Evolutionary conservation across 2,888 invertebrate species (phyloP), one percentile per base, ranked within the genome.

Genomic region (Alviniconcha strummeri): DNA sequence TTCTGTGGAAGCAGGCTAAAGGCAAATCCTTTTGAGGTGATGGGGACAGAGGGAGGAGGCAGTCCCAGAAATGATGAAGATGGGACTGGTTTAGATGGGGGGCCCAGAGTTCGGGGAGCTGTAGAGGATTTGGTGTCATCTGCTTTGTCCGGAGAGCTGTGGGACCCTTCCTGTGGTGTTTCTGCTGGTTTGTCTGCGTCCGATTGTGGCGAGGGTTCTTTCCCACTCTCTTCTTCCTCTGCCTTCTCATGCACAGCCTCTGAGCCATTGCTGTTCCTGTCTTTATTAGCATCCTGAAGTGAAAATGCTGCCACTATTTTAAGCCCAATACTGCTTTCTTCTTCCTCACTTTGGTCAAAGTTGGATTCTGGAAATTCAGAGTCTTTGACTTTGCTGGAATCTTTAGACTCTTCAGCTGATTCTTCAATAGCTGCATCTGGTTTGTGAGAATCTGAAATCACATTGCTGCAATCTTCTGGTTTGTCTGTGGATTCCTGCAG

Each of bases 291-390:
- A 9, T 80, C 84, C 72, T 86, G 83, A 7, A 87, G 74, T 17
- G 87, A 86, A 75, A 84, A 86, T 0, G 88, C 85, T 55, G 86
- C 86, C 52, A 86, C 84, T 83, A 88, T 86, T 77, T 87, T 88
- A 0, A 87, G 69, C 52, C 83, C 86, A 56, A 82, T 15, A 4
- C 67, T 67, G 13, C 77, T 77, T 17, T 82, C 75, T 19, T 77
- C 82, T 54, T 82, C 82, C 67, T 67, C 69, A 19, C 71, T 82
- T n/a, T 82, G 82, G 57, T 82, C 82, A 69, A 77, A 76, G 71
- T 71, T 82, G 67, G 77, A 67, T 11, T 69, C 64, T 9, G 67
- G 82, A 64, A 82, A 82, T 1, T 64, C 60, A 19, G 60, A 55
- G 17, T 74, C 64, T 64, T 72, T 81, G n/a, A 4, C 11, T 15